phyloP scores from a whole-genome alignment of 2,797 vertebrate species.

The Perodicticus potto region DNA sequence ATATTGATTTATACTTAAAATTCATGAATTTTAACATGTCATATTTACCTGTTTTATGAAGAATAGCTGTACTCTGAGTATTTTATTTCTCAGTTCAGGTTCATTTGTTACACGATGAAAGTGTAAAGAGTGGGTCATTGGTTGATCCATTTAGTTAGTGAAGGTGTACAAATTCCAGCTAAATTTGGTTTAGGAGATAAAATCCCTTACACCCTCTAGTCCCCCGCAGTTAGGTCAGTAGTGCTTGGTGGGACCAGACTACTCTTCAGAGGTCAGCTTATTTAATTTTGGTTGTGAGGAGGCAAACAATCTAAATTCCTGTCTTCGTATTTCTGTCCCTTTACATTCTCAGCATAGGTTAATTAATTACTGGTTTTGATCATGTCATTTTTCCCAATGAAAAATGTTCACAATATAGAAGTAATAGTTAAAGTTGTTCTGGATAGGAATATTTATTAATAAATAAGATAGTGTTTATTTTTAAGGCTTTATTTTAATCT shows the following conservation, averaged over 20 bases:
- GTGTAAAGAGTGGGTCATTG: neutral
- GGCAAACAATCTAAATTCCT: neutral
- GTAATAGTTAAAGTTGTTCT: constrained; percentile 56
- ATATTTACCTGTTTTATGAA: neutral
- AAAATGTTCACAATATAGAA: neutral
- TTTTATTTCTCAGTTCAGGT: neutral
- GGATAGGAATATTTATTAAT: constrained; percentile 70
- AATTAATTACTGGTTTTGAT: neutral
- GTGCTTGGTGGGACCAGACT: neutral
- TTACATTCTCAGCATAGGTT: neutral
- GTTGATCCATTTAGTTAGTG: neutral
- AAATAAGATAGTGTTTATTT: constrained; percentile 54
- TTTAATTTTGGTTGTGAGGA: neutral
- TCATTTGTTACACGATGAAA: constrained; percentile 4
- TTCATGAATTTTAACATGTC: neutral
- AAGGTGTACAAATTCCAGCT: constrained; percentile 10
- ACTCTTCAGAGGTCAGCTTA: neutral
- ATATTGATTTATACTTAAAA: neutral
- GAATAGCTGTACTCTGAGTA: neutral
- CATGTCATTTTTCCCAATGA: neutral
- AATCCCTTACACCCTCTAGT: neutral
- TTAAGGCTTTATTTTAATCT: constrained; percentile 60
- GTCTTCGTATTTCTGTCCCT: neutral
- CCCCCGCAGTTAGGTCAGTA: neutral
- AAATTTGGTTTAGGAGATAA: neutral